phyloP scores from a whole-genome alignment of 2,113 vertebrate genomes.

The Formicarius rufipectus region DNA sequence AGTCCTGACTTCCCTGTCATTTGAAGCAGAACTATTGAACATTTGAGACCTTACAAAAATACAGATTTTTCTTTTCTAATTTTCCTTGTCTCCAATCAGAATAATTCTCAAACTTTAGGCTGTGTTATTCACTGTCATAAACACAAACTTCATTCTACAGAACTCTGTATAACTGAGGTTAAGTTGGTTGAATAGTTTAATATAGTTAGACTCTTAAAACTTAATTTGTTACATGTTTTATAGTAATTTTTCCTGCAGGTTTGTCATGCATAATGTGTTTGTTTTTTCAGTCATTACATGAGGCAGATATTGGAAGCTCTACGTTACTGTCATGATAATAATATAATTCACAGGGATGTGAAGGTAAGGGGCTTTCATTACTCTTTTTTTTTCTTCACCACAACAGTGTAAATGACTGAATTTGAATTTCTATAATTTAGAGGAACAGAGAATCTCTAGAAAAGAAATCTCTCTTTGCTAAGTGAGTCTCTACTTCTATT shows the following conservation, averaged over 20 bases:
- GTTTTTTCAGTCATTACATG: constrained; percentile 94
- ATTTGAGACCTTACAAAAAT: background rate
- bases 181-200: background rate
- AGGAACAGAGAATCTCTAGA: background rate
- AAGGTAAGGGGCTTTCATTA: constrained; percentile 82
- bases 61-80: background rate
- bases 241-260: background rate
- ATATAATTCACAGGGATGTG: constrained; percentile 97
- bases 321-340: constrained; percentile 98
- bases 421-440: background rate
- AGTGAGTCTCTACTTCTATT: background rate
- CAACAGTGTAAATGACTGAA: background rate
- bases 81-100: background rate
- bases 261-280: constrained; percentile 55
- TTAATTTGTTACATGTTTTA: background rate
- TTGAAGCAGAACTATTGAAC: background rate
- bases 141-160: background rate
- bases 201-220: background rate
- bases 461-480: background rate
- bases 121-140: background rate
- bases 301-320: constrained; percentile 97
- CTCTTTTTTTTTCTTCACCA: background rate
- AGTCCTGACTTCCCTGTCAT: background rate
- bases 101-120: background rate
- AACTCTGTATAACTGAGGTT: background rate